Conservation (phyloP, 2,888 invertebrate species). For the Lamproptera curius region DNA sequence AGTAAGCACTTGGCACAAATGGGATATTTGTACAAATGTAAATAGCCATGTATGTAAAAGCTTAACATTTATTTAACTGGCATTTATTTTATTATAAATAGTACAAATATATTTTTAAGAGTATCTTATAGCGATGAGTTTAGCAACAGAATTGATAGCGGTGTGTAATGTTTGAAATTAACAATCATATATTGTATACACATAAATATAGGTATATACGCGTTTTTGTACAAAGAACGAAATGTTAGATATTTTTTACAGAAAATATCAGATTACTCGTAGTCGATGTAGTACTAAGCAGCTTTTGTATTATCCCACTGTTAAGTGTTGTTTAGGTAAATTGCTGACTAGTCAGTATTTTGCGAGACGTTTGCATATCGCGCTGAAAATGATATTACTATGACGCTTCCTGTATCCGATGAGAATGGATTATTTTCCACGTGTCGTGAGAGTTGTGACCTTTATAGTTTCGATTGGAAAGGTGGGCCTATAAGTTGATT, state of each 20-base stretch:
- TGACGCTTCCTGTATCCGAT: conserved; percentile 41
- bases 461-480: conserved; percentile 1
- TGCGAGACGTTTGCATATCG: conserved; percentile 52
- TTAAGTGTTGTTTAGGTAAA: conserved; percentile 47
- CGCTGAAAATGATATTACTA: conserved; percentile 43
- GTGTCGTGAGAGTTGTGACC: not conserved
- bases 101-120: conserved; percentile 71
- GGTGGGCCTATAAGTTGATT: conserved; percentile 2
- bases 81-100: conserved; percentile 63
- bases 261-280: conserved; percentile 44
- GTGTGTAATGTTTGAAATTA: conserved; percentile 52
- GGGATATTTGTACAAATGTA: conserved; percentile 47
- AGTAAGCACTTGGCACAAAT: conserved; percentile 31
- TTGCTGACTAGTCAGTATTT: conserved; percentile 57
- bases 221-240: conserved; percentile 67
- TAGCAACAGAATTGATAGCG: conserved; percentile 30
- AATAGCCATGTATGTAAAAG: conserved; percentile 50
- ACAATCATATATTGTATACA: conserved; percentile 40
- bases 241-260: conserved; percentile 62
- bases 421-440: conserved; percentile 24
- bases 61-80: conserved; percentile 39
- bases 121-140: conserved; percentile 29
- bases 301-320: conserved; percentile 60
- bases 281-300: conserved; percentile 44
- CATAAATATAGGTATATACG: conserved; percentile 46